Base-by-base conservation (phyloP, 1,140 invertebrate species). In the Monomorium pharaonis region DNA sequence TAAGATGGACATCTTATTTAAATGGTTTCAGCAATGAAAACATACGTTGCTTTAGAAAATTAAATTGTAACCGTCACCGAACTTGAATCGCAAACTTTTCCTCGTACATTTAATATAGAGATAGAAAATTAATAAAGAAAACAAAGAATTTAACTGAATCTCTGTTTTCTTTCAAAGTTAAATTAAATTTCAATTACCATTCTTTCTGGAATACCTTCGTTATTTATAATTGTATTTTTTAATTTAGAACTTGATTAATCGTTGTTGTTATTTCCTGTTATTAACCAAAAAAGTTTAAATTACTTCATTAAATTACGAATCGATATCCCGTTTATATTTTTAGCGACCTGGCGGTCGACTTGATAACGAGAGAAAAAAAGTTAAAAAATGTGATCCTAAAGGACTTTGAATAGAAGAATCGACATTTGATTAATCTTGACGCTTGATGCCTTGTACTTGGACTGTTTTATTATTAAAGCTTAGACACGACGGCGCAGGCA, bases 401-500 rank as follows among this genome's bases (percentile, higher is more conserved):
- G n/a, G 1, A 37, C 4, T 30, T 27, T 6, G n/a, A 70, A 49
- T 14, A 2, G 7, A 30, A 14, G n/a, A 2, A 49, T 78, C 30
- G 27, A 18, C 37, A 21, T 47, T 49, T 16, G 49, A 70, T 58
- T 72, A 58, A 83, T 83, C 27, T 33, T 18, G 49, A 81, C 27
- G 67, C 21, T 14, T 21, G 33, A 70, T 33, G 16, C 47, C 2
- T 54, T 75, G 51, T 67, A 69, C 4, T 24, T 16, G 16, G 37
- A 58, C 16, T 72, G 24, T 83, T 83, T 74, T 74, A 58, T 83
- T 83, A 74, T 83, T 74, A 74, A 81, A 83, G 51, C 78, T 72
- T 83, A 83, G 65, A 44, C 18, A 72, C 42, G 44, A 44, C 56
- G 37, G 18, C 37, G 51, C 72, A 60, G 60, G 21, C 14, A 65